These are phyloP conservation scores for Macrophya alboannulata DNA, from an alignment of 2,888 invertebrate genomes.

Conservation along the genomic window DNA sequence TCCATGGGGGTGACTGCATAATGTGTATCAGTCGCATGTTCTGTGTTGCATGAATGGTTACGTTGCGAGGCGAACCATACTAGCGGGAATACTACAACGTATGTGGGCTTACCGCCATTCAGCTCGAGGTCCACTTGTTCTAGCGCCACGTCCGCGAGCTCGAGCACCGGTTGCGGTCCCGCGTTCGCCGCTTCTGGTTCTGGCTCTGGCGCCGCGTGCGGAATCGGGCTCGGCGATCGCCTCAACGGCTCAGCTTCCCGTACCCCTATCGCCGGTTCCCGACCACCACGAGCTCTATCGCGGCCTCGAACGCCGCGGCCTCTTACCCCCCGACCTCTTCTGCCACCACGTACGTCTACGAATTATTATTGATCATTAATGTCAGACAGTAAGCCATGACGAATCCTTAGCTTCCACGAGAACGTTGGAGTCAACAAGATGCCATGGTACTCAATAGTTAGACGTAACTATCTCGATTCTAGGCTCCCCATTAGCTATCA, in stretches of 20 bases:
- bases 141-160: no score
- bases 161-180: no score
- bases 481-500: constrained; percentile 7
- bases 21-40: no score
- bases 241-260: not conserved
- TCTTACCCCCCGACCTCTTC: constrained; percentile 8
- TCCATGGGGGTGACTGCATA: no score
- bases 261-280: not conserved
- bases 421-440: not conserved
- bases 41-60: no score
- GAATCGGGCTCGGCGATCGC: constrained; percentile 11
- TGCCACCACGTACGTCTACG: not conserved
- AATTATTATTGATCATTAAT: not conserved
- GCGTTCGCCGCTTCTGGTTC: not conserved
- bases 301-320: constrained; percentile 27
- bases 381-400: not conserved
- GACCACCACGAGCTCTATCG: not conserved
- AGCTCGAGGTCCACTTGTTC: no score
- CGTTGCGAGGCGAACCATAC: no score
- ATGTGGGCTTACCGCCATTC: no score
- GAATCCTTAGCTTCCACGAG: not conserved
- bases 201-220: not conserved
- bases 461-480: not conserved
- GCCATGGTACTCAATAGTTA: not conserved
- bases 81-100: no score